Percentiles rank a stretch among this genome's conserved stretches.
Evolutionary conservation across 2,888 invertebrate species (phyloP).

Genomic region (Stenichneumon culpator): DNA sequence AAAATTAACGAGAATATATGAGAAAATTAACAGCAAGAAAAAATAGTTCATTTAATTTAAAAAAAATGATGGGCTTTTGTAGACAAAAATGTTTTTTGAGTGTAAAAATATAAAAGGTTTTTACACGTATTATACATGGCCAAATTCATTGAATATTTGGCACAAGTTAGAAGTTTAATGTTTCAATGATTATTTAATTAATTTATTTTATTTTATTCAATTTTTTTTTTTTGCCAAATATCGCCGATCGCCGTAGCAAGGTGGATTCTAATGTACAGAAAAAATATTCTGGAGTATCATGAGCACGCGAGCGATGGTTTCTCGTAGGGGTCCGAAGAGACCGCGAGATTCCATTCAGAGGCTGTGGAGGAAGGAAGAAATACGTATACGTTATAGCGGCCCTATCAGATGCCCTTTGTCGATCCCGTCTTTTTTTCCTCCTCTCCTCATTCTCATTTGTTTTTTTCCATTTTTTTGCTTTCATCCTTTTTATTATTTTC

Average conservation of each 20-base stretch:
- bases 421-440: constrained; percentile 73
- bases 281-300: constrained; percentile 33
- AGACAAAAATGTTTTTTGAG: too few species aligned
- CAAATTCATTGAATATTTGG: neutral
- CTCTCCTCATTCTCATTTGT: constrained; percentile 65
- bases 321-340: constrained; percentile 3
- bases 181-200: neutral
- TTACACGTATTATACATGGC: neutral
- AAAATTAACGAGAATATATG: too few species aligned
- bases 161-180: neutral
- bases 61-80: too few species aligned
- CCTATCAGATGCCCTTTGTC: constrained; percentile 79
- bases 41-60: neutral
- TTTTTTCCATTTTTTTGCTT: constrained; percentile 65
- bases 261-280: constrained; percentile 2
- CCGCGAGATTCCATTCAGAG: constrained; percentile 27
- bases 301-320: constrained; percentile 37
- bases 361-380: constrained; percentile 1
- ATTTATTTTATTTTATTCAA: neutral
- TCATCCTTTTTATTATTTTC: constrained; percentile 64
- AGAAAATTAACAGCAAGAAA: neutral
- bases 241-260: neutral
- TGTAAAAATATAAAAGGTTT: too few species aligned
- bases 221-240: neutral
- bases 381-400: constrained; percentile 24